These are phyloP conservation scores for Xenops minutus DNA, from an alignment of 2,797 vertebrate genomes.

Conservation along the genomic window DNA sequence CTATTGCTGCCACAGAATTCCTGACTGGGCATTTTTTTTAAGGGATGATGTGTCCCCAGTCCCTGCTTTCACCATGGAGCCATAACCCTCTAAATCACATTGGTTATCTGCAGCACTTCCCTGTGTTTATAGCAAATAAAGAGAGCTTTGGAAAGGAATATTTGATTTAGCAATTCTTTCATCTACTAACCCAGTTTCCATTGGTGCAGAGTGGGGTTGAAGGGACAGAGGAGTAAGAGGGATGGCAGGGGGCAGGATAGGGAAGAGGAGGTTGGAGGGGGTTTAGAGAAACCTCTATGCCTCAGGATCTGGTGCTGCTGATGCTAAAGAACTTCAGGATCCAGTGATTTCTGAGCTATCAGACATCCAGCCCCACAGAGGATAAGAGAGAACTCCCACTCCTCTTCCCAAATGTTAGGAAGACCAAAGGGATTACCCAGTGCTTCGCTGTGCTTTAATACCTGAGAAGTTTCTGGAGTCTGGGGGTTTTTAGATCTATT, in stretches of 20 bases:
- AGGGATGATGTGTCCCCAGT: not conserved
- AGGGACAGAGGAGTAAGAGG: not conserved
- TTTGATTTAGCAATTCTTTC: slow-evolving; percentile 18
- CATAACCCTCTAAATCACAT: not conserved
- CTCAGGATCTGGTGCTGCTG: accelerated
- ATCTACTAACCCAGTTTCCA: not conserved
- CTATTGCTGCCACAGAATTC: not conserved
- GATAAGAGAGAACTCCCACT: not conserved
- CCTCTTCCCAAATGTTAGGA: not conserved
- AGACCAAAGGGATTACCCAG: not conserved
- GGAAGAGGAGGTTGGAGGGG: not conserved
- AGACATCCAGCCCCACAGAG: accelerated
- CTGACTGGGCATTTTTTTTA: accelerated
- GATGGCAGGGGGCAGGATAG: not conserved
- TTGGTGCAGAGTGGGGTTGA: accelerated
- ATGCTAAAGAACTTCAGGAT: not conserved
- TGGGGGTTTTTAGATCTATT: not conserved
- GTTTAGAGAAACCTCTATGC: not conserved
- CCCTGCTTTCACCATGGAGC: not conserved
- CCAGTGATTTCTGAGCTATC: not conserved
- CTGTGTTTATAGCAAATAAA: not conserved
- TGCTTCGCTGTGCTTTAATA: not conserved
- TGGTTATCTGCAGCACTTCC: accelerated
- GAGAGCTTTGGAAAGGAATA: slow-evolving; percentile 26
- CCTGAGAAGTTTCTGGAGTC: not conserved